Evolutionary conservation across 2,797 vertebrate species (phyloP).

Genomic region (Hydrophis major): DNA sequence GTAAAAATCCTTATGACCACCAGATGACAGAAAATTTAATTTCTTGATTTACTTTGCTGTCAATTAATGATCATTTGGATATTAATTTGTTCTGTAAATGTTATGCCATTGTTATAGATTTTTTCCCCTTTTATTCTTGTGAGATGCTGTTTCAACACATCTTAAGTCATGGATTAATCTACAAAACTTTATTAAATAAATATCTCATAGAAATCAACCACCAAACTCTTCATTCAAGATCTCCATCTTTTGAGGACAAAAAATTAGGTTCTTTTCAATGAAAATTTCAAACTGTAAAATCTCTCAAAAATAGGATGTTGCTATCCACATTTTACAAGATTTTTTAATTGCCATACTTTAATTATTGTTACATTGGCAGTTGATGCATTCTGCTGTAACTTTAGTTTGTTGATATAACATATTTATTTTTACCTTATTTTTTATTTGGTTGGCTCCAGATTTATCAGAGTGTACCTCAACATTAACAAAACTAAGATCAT

Average conservation of each 20-base stretch:
- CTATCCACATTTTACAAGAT: background rate
- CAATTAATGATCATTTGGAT: background rate
- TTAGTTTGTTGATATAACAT: background rate
- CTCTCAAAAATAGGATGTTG: background rate
- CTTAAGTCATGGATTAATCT: background rate
- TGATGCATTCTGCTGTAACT: background rate
- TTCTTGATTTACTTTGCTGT: background rate
- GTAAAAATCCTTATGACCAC: background rate
- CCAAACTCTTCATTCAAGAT: background rate
- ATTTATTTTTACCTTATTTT: background rate
- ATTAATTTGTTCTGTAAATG: background rate
- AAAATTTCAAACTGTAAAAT: background rate
- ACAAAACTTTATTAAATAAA: background rate
- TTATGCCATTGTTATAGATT: background rate
- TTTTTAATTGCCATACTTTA: background rate
- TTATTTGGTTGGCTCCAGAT: background rate
- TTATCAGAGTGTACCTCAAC: background rate
- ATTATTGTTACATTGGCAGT: background rate
- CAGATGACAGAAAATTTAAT: background rate
- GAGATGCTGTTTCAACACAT: background rate
- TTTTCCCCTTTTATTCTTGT: background rate
- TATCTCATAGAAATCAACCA: background rate
- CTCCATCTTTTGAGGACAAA: background rate
- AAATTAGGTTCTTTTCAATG: background rate
- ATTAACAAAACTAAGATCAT: no score